Percentiles rank a stretch among this genome's conserved stretches.
Evolutionary conservation across 2,113 vertebrate genomes (phyloP).

Genomic region (Hypocryptadius cinnamomeus): DNA sequence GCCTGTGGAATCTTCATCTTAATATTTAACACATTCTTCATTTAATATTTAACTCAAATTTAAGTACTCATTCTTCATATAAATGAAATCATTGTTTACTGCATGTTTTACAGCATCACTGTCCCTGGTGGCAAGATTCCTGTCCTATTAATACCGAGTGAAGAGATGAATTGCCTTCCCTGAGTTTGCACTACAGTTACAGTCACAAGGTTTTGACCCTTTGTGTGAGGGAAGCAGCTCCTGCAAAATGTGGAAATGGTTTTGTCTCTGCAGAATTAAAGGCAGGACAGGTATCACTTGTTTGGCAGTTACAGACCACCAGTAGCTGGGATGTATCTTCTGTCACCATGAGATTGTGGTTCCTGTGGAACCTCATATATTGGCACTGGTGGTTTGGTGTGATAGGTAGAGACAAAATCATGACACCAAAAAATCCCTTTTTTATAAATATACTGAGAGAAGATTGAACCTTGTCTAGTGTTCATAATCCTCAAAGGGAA

Average conservation of each 20-base stretch:
- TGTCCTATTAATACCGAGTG: not conserved
- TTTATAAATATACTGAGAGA: not conserved
- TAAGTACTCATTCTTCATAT: constrained; percentile 23
- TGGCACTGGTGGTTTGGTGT: not conserved
- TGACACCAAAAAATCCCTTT: not conserved
- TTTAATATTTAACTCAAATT: constrained; percentile 50
- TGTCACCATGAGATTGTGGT: not conserved
- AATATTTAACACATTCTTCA: constrained; percentile 30
- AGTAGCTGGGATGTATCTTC: not conserved
- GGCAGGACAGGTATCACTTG: not conserved
- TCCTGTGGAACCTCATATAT: not conserved
- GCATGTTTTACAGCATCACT: not conserved
- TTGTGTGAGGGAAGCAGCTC: not conserved
- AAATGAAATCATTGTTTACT: constrained; percentile 49
- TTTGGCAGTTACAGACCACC: not conserved
- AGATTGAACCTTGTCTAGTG: not conserved
- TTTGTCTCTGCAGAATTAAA: not conserved
- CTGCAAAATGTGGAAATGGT: not conserved
- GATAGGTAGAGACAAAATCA: not conserved
- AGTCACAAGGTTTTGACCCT: not conserved
- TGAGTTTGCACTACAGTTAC: not conserved
- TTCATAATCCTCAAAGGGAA: not conserved
- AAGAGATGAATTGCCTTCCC: not conserved
- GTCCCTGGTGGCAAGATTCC: not conserved
- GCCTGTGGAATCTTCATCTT: constrained; percentile 1